Evolutionary conservation across 2,113 vertebrate species (phyloP).

Genomic region (Amphiprion ocellaris): DNA sequence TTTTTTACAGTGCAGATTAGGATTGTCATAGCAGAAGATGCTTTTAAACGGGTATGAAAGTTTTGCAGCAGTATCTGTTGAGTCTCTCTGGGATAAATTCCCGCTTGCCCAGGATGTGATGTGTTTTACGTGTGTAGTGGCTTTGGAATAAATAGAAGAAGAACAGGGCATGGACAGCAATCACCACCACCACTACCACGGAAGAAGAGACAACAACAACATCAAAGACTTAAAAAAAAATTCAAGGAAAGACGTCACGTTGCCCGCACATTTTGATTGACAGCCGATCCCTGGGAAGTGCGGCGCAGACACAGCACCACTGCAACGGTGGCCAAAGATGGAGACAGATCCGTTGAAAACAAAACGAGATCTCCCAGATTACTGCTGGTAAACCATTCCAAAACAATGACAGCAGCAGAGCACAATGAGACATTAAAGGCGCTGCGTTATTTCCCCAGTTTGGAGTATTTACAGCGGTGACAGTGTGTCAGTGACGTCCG

Average conservation of each 20-base stretch:
- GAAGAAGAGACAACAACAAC: slow-evolving; percentile 47
- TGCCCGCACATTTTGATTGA: slow-evolving; percentile 59
- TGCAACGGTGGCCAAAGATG: slow-evolving; percentile 6
- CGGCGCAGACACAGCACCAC: slow-evolving; percentile 32
- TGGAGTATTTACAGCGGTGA: slow-evolving; percentile 28
- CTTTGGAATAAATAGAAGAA: slow-evolving; percentile 52
- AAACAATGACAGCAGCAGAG: slow-evolving; percentile 23
- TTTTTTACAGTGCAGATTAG: background rate
- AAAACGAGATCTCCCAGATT: slow-evolving; percentile 33
- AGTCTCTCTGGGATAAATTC: background rate
- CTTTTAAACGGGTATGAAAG: background rate
- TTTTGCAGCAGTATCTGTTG: background rate
- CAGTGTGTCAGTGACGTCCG: slow-evolving; percentile 16
- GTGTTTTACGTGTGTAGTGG: slow-evolving; percentile 22
- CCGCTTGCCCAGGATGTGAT: slow-evolving; percentile 37
- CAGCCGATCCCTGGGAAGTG: slow-evolving; percentile 59
- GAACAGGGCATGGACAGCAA: slow-evolving; percentile 28
- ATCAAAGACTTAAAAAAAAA: slow-evolving; percentile 33
- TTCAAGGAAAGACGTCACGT: slow-evolving; percentile 39
- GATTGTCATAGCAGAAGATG: background rate
- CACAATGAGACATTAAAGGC: slow-evolving; percentile 19
- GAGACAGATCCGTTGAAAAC: slow-evolving; percentile 39
- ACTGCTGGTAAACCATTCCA: background rate
- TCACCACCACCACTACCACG: background rate
- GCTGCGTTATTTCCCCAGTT: slow-evolving; percentile 34